Conservation (phyloP, 2,113 vertebrate species). For the Rhagologus leucostigma region DNA sequence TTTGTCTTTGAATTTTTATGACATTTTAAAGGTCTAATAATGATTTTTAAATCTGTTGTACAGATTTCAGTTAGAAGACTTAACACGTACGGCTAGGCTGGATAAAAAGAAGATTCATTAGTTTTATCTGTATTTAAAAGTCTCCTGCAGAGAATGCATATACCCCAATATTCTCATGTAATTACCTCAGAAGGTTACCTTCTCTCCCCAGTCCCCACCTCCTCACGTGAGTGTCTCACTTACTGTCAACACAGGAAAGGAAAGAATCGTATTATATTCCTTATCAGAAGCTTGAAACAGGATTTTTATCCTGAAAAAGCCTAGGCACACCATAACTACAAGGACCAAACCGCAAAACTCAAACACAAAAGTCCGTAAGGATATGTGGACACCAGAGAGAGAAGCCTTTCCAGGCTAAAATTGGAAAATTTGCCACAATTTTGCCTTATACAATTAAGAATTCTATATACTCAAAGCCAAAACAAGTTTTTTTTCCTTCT, state of each 20-base stretch:
- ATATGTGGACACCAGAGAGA: neutral
- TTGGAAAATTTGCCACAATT: neutral
- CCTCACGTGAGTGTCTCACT: neutral
- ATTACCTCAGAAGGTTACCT: neutral
- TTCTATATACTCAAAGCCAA: neutral
- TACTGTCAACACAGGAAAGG: neutral
- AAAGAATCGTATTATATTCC: neutral
- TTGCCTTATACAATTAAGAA: neutral
- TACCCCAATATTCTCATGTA: neutral
- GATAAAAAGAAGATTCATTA: neutral
- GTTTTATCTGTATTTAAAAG: neutral
- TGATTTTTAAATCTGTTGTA: conserved; percentile 32
- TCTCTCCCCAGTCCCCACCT: neutral
- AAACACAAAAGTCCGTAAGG: neutral
- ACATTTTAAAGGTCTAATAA: conserved; percentile 25
- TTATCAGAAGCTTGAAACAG: neutral
- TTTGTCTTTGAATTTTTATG: conserved; percentile 26
- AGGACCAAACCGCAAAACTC: neutral
- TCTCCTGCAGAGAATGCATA: neutral
- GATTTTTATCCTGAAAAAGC: neutral
- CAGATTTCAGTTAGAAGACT: neutral
- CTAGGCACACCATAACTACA: neutral
- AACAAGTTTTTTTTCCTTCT: neutral
- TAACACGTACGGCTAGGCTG: neutral
- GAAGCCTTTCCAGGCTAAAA: neutral